Percentiles rank a stretch among this genome's conserved stretches.
These are phyloP conservation scores for Pipra filicauda DNA, from an alignment of 2,113 vertebrate species.

Conservation along the genomic window DNA sequence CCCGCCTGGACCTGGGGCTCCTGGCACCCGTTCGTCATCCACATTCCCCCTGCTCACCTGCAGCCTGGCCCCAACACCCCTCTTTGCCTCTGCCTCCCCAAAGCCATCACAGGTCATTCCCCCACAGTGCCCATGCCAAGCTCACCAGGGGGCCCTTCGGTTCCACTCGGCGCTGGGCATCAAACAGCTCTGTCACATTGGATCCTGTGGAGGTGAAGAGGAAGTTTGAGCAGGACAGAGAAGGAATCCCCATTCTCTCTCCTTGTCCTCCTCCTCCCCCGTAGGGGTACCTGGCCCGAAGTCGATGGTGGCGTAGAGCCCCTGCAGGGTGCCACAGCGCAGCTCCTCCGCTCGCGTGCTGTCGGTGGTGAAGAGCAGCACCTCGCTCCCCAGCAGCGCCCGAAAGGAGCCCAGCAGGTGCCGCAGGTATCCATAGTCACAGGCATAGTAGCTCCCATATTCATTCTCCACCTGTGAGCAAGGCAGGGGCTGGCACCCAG, in stretches of 20 bases:
- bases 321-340: constrained; percentile 85
- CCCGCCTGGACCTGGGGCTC: background rate
- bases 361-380: constrained; percentile 92
- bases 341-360: constrained; percentile 78
- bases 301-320: constrained; percentile 89
- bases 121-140: background rate
- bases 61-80: background rate
- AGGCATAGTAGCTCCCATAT: constrained; percentile 91
- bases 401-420: constrained; percentile 83
- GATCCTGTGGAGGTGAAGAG: constrained; percentile 68
- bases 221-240: background rate
- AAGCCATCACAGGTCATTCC: accelerated
- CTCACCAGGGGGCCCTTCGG: constrained; percentile 90
- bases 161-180: constrained; percentile 81
- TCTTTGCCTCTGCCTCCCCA: background rate
- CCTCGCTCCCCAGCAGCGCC: constrained; percentile 79
- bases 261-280: background rate
- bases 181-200: constrained; percentile 83
- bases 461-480: constrained; percentile 89
- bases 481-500: background rate
- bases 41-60: background rate
- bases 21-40: background rate
- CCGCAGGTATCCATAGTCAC: constrained; percentile 86
- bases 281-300: constrained; percentile 86
- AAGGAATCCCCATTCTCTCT: background rate